These are phyloP conservation scores for Calypte anna DNA, from an alignment of 2,113 vertebrate genomes.

Conservation along the genomic window DNA sequence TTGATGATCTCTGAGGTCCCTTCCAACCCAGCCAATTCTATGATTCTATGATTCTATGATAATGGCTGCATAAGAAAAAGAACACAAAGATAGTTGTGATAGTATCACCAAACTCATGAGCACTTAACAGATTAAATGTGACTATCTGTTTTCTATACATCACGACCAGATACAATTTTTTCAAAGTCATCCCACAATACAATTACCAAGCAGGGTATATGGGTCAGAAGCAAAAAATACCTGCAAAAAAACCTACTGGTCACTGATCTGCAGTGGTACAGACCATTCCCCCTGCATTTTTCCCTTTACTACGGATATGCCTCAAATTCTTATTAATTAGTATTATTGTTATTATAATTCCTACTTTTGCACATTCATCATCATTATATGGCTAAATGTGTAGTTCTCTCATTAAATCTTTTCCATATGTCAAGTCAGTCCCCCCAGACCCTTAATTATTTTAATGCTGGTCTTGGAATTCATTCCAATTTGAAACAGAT, in stretches of 20 bases:
- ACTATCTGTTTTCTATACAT: background rate
- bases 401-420: slow-evolving; percentile 13
- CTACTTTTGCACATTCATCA: background rate
- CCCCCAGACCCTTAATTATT: slow-evolving; percentile 27
- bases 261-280: background rate
- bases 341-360: background rate
- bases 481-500: slow-evolving; percentile 29
- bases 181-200: background rate
- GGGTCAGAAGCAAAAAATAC: background rate
- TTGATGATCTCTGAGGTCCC: too few relatives aligned
- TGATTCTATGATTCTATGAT: too few relatives aligned
- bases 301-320: background rate
- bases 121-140: accelerated
- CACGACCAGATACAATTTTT: accelerated
- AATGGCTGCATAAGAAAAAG: background rate
- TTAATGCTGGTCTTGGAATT: slow-evolving; percentile 46
- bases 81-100: background rate
- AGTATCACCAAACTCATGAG: background rate
- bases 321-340: background rate
- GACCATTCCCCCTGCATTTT: background rate
- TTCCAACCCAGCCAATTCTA: too few relatives aligned
- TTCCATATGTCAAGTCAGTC: slow-evolving; percentile 14
- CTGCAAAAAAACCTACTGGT: background rate
- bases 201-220: background rate
- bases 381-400: background rate